phyloP scores from a whole-genome alignment of 2,113 vertebrate genomes.

The Clarias macrocephalus region DNA sequence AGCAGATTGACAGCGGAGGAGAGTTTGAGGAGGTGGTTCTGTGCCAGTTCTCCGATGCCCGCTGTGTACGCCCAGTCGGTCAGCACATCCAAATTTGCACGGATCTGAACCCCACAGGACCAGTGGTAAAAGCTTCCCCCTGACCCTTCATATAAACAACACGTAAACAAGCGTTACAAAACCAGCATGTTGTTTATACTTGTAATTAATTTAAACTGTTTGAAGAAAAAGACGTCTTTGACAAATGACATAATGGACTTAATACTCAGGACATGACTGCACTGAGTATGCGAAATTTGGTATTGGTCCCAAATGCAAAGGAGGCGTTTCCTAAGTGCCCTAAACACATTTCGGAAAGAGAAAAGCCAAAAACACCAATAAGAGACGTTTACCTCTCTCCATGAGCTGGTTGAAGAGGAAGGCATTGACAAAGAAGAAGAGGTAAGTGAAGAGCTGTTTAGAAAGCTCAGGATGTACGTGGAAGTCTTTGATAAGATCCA shows the following conservation, averaged over 20 bases:
- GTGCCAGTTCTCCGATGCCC: slow-evolving; percentile 69
- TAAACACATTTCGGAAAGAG: neutral
- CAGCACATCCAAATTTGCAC: slow-evolving; percentile 73
- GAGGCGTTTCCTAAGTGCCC: neutral
- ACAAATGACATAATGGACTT: no score
- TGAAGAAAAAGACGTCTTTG: neutral
- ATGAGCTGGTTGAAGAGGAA: slow-evolving; percentile 80
- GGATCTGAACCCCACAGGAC: slow-evolving; percentile 73
- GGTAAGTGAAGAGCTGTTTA: slow-evolving; percentile 75
- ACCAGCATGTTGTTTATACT: neutral
- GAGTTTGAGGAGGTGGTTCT: slow-evolving; percentile 69
- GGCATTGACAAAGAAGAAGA: slow-evolving; percentile 80
- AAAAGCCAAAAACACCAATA: neutral
- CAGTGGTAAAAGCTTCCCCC: slow-evolving; percentile 76
- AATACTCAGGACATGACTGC: neutral
- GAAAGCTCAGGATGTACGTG: slow-evolving; percentile 72
- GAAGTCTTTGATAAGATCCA: slow-evolving; percentile 65
- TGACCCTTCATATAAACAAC: slow-evolving; percentile 63
- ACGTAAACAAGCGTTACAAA: neutral
- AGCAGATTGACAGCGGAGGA: slow-evolving; percentile 74
- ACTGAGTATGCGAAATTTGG: neutral
- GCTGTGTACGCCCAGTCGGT: slow-evolving; percentile 74
- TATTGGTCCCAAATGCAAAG: neutral
- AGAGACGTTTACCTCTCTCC: slow-evolving; percentile 73
- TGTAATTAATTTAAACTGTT: no score